Percentiles rank a stretch among this genome's conserved stretches.
These are phyloP conservation scores for Potamilus streckersoni DNA, from an alignment of 1,140 invertebrate species.

Conservation along the genomic window DNA sequence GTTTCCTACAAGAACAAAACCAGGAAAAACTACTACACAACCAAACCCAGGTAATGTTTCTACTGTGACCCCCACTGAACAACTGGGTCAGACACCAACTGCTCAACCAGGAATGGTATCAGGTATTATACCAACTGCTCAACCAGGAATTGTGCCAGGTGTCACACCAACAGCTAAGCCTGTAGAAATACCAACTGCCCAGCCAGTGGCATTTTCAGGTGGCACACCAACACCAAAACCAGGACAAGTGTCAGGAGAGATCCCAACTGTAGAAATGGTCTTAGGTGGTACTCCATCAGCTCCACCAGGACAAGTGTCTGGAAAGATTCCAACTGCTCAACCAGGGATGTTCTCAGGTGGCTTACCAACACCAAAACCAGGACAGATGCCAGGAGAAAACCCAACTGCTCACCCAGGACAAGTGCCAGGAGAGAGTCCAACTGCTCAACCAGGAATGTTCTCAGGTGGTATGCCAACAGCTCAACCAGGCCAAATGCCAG, in stretches of 20 bases:
- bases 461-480: constrained; percentile 1
- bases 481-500: not conserved
- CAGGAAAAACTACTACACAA: not conserved
- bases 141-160: not conserved
- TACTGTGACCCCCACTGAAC: constrained; percentile 5
- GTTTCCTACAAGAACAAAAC: constrained; percentile 5
- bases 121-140: too few relatives aligned
- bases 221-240: constrained; percentile 22
- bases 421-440: not conserved
- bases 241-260: not conserved
- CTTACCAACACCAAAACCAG: constrained; percentile 14
- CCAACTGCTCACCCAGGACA: constrained; percentile 22
- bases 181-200: constrained; percentile 19
- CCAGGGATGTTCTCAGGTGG: constrained; percentile 8
- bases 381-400: not conserved
- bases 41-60: not conserved
- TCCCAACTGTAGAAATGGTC: constrained; percentile 16
- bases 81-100: constrained; percentile 9
- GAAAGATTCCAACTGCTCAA: constrained; percentile 18
- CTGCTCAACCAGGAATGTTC: too few relatives aligned
- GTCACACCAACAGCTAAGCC: constrained; percentile 20
- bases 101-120: too few relatives aligned
- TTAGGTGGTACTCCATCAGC: constrained; percentile 25
- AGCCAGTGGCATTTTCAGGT: constrained; percentile 4
- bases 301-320: constrained; percentile 9